Evolutionary conservation across 1,140 invertebrate genomes (phyloP), one percentile per base, ranked within the genome.

Genomic region (Leptinotarsa lineolata): DNA sequence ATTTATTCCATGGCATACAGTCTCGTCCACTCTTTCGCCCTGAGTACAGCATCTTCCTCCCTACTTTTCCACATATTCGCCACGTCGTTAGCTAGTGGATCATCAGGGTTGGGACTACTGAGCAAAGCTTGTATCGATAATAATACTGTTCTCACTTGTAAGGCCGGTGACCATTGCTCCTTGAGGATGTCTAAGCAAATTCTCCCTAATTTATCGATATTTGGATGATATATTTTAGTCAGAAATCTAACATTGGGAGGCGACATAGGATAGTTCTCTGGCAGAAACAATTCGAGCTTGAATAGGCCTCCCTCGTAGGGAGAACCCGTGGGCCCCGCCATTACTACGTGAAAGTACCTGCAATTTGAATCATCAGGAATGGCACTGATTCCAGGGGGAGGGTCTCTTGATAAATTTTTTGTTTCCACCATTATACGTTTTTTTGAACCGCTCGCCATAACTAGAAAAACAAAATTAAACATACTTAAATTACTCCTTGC

Each of bases 201-300:
- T 83, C 92, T 84, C 8, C 92, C 92, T 61, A 94, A 83, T 85
- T 93, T 93, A 83, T 94, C 93, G 82, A 94, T 93, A 84, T 94
- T 94, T 30, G 92, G 92, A 85, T 94, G 93, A 84, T 93, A 94
- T 76, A 94, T 93, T 85, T 92, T 92, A 15, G 92, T 94, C 85
- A 93, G 88, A 84, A 94, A 94, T 8, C 85, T 78, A 59, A 94
- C 92, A 88, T 92, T 93, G 6, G 92, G 92, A 20, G 92, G 91
- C 72, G 90, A 90, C 89, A 94, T 91, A 48, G 92, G 92, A 85
- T 94, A 94, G 82, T 93, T 92, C 83, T 94, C 92, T 4, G 92
- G 92, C 67, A 94, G 83, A 85, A 94, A 94, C 13, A 94, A 81
- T 86, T 94, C 92, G 77, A 94, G 83, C 84, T 92, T 91, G 85